Base-by-base conservation (phyloP, 2,797 vertebrate genomes). In the Corythornis leucogaster region DNA sequence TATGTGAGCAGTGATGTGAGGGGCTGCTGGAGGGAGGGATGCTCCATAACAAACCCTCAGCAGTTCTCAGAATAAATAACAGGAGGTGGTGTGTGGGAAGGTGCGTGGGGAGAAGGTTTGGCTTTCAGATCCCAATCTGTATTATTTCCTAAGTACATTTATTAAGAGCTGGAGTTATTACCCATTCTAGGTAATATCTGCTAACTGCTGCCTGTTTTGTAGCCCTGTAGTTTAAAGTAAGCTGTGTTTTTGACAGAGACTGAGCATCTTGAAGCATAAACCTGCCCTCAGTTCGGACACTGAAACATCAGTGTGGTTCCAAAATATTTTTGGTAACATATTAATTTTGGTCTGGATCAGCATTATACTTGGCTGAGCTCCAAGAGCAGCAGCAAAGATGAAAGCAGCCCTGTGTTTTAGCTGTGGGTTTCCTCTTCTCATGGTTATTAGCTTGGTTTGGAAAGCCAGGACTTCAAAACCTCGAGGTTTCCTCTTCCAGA, bases 21-120 rank as follows among this genome's bases (percentile, higher is more conserved):
- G 74, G 90, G 38, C 48, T 85, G 63, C 58, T 88, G 92, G 63
- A 75, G 61, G 68, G 61, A 74, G 61, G 68, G 61, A 74, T 63
- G 48, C 38, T 83, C 40, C 43, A 1, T 26, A 75, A 80, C 30
- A 77, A 46, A 30, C 38, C 63, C 28, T 11, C 24, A 80, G 87
- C 14, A 53, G 17, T 58, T 51, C 73, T 82, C 48, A 35, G 94
- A 96, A 85, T 80, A 87, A 84, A 16, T 87, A 87, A 61, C 17
- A 75, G 69, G 73, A 75, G 50, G 69, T 28, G 82, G 31, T 45
- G 17, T 61, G 87, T 69, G 89, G 77, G 82, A 64, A 53, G 70
- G 6, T 48, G 38, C 3, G 51, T 77, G 64, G 66, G 35, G 54
- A 82, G 73, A 19, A 75, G 42, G 0, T 54, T 61, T 75, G 83